phyloP scores from a whole-genome alignment of 2,113 vertebrate genomes.

The Eclectus roratus region DNA sequence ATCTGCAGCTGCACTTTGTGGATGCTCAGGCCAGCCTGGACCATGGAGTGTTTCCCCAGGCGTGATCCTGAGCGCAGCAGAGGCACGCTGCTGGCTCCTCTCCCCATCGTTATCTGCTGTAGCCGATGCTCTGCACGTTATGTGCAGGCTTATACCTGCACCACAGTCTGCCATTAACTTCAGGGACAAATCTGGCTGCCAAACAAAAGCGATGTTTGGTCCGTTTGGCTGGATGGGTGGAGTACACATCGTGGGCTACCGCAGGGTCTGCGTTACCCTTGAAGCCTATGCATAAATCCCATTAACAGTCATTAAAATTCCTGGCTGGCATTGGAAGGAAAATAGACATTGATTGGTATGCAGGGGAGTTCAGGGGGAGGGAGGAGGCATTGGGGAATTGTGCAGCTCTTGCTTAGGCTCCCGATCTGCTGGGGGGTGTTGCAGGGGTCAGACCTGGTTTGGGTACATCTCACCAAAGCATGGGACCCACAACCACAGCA shows the following conservation, averaged over 20 bases:
- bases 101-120: neutral
- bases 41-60: neutral
- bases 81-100: neutral
- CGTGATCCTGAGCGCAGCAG: fast-evolving
- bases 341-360: neutral
- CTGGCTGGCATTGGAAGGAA: neutral
- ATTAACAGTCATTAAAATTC: neutral
- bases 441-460: neutral
- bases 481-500: fast-evolving
- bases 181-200: neutral
- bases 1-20: conserved; percentile 24
- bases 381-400: neutral
- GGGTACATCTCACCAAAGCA: neutral
- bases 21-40: neutral
- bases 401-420: neutral
- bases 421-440: fast-evolving
- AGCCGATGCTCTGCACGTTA: neutral
- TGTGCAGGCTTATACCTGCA: neutral
- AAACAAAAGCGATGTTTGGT: neutral
- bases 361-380: neutral
- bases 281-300: neutral
- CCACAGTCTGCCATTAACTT: neutral
- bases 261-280: neutral
- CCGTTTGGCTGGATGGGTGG: fast-evolving
- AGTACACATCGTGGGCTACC: neutral